Evolutionary conservation across 2,888 invertebrate species (phyloP).

Genomic region (Ennomos quercinarius): DNA sequence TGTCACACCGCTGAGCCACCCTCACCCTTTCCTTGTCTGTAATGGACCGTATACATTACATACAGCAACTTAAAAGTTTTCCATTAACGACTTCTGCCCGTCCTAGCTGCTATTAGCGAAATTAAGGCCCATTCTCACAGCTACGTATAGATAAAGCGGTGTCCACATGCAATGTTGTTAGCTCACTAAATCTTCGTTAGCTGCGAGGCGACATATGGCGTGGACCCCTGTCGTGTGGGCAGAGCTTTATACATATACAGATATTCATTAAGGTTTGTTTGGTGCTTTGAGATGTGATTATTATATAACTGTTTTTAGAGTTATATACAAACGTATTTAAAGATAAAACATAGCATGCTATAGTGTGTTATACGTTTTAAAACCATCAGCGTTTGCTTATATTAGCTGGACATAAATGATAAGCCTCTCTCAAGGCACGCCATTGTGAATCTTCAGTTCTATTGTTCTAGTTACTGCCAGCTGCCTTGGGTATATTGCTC

Average conservation of each 20-base stretch:
- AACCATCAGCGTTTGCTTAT: too few relatives aligned
- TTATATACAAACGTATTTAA: too few relatives aligned
- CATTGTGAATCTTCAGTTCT: too few relatives aligned
- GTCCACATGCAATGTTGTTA: slow-evolving; percentile 50
- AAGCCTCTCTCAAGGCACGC: too few relatives aligned
- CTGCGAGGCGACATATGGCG: slow-evolving; percentile 59
- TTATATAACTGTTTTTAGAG: not conserved
- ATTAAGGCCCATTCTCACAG: slow-evolving; percentile 30
- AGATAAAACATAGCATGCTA: too few relatives aligned
- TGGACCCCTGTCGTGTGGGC: slow-evolving; percentile 44
- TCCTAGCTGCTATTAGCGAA: slow-evolving; percentile 23
- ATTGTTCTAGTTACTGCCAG: too few relatives aligned
- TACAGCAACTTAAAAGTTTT: not conserved
- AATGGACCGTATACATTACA: too few relatives aligned
- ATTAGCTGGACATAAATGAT: too few relatives aligned
- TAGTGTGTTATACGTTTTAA: too few relatives aligned
- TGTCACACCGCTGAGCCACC: too few relatives aligned
- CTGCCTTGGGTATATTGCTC: too few relatives aligned
- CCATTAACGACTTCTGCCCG: not conserved
- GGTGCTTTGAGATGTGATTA: slow-evolving; percentile 1
- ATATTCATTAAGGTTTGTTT: slow-evolving; percentile 1
- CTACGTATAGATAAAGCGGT: slow-evolving; percentile 38
- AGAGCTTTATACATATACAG: slow-evolving; percentile 24
- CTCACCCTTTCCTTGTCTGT: too few relatives aligned
- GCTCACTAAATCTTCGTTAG: slow-evolving; percentile 74